A percentile compares a stretch with the other conserved stretches of the same genome.
Conservation (phyloP, 2,888 invertebrate genomes). For the Andrena haemorrhoa region DNA sequence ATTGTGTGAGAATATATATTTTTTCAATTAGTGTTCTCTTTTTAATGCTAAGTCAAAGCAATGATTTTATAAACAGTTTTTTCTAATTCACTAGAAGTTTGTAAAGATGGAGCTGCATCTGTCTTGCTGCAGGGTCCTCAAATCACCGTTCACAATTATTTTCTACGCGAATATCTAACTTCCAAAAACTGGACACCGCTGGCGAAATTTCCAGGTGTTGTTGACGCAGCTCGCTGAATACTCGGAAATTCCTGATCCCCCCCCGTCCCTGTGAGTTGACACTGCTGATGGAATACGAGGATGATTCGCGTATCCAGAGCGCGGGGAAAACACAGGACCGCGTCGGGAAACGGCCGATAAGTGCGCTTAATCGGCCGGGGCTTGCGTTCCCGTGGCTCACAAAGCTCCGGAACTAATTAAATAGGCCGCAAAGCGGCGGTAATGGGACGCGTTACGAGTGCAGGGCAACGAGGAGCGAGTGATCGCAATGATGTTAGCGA, state of each 20-base stretch:
- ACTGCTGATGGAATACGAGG: constrained; percentile 15
- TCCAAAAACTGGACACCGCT: background rate
- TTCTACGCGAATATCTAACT: background rate
- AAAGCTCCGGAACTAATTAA: constrained; percentile 73
- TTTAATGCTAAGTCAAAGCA: too few species aligned
- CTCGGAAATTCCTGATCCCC: constrained; percentile 5
- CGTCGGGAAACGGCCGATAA: background rate
- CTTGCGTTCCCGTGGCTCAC: constrained; percentile 34
- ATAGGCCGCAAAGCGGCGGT: constrained; percentile 67
- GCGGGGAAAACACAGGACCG: constrained; percentile 18
- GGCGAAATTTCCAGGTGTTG: background rate
- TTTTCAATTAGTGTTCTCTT: too few species aligned
- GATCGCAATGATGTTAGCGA: constrained; percentile 50
- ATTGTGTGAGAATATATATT: too few species aligned
- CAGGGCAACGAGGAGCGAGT: constrained; percentile 36
- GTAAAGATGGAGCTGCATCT: too few species aligned
- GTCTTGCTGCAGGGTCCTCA: too few species aligned
- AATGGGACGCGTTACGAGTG: constrained; percentile 62
- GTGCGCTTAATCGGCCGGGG: constrained; percentile 41
- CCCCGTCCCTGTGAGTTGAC: background rate
- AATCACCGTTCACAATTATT: too few species aligned
- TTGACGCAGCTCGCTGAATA: background rate
- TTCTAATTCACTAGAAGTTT: too few species aligned
- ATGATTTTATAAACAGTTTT: too few species aligned
- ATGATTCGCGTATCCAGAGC: constrained; percentile 14